Evolutionary conservation across 1,140 invertebrate genomes (phyloP).

Genomic region (Artemia franciscana): DNA sequence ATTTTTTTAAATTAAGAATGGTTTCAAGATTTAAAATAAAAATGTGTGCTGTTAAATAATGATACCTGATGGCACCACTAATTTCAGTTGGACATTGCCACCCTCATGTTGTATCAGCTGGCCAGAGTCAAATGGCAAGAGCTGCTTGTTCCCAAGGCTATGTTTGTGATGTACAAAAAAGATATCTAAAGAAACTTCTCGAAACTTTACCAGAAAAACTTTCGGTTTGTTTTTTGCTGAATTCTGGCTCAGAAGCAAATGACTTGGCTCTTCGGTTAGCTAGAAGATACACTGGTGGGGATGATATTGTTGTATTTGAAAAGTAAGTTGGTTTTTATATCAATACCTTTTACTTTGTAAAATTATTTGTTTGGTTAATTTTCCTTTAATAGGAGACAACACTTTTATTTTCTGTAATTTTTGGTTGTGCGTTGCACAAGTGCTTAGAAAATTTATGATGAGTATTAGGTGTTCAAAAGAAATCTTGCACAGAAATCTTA

Average conservation of each 20-base stretch:
- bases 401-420: too few species aligned
- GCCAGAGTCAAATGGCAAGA: conserved; percentile 24
- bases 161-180: conserved; percentile 24
- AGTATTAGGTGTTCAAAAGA: too few species aligned
- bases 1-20: too few species aligned
- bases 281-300: conserved; percentile 25
- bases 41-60: too few species aligned
- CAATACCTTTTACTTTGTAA: too few species aligned
- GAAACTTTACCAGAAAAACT: conserved; percentile 27
- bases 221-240: conserved; percentile 31
- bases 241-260: conserved; percentile 39
- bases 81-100: conserved; percentile 34
- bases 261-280: conserved; percentile 35
- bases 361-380: too few species aligned
- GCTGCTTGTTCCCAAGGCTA: conserved; percentile 9
- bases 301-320: conserved; percentile 32
- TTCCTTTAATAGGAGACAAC: too few species aligned
- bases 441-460: too few species aligned
- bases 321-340: conserved; percentile 10
- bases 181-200: conserved; percentile 27
- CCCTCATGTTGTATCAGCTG: conserved; percentile 27
- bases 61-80: too few species aligned
- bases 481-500: too few species aligned
- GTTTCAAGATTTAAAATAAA: too few species aligned
- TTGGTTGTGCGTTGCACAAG: too few species aligned